Evolutionary conservation across 2,113 vertebrate genomes (phyloP), one percentile per base, ranked within the genome.

Genomic region (Mesitornis unicolor): DNA sequence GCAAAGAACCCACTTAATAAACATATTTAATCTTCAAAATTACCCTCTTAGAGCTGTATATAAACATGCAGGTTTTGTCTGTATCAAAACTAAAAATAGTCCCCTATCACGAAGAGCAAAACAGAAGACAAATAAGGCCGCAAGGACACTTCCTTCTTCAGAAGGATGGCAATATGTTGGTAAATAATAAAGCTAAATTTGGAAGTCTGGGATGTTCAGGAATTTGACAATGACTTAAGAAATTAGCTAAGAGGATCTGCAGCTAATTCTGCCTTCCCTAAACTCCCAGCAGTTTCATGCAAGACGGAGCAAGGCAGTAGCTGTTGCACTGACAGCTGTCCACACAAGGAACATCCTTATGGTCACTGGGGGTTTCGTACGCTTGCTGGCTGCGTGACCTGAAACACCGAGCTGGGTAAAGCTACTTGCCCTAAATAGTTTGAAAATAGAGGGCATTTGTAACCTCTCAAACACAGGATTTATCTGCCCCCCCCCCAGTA

Each of bases 271-370:
- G 51, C 64, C 75, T 51, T 25, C 28, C n/a, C 3, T 21, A 51
- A 74, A 18, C 43, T 6, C 13, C 47, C 68, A n/a, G 1, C 35
- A 10, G 21, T 13, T 18, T 28, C 57, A 8, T 0, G 7, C 47
- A 21, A 1, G 26, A 5, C 1, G 14, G 53, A 61, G 57, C 51
- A 3, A 3, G 20, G 73, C 1, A 16, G 18, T 3, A 5, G 38
- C 9, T 17, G 71, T 10, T 48, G 63, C 38, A 2, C 0, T 8
- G 42, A 8, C 22, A 33, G 47, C 70, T 60, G 35, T 4, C 48
- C 6, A 7, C 61, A 25, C 54, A 9, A 25, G 20, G 16, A 7
- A 3, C 1, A 5, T 6, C 35, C 9, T 1, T 7, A 1, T 1
- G 1, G 4, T 61, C 67, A 2, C 9, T 11, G 18, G 16, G 8